Evolutionary conservation across 2,113 vertebrate species (phyloP).

Genomic region (Nothobranchius furzeri): DNA sequence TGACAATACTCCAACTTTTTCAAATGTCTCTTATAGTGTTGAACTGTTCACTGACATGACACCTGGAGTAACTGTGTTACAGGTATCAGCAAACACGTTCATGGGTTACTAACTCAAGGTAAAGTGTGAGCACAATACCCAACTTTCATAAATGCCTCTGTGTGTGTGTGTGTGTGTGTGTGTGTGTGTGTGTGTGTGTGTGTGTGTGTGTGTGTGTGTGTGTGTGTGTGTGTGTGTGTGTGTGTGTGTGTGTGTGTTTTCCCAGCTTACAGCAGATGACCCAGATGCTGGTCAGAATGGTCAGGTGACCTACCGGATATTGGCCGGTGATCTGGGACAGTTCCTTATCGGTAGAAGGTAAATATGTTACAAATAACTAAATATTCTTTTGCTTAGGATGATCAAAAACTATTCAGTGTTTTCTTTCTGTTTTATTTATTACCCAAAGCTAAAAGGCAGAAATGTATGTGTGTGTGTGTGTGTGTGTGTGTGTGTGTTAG

Average conservation of each 20-base stretch:
- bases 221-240: neutral
- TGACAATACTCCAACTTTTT: slow-evolving; percentile 93
- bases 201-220: neutral
- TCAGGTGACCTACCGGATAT: slow-evolving; percentile 85
- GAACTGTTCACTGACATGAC: slow-evolving; percentile 91
- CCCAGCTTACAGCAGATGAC: slow-evolving; percentile 89
- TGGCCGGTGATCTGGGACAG: slow-evolving; percentile 86
- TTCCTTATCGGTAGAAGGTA: slow-evolving; percentile 84
- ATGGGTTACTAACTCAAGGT: neutral
- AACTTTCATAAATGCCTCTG: neutral
- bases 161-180: slow-evolving; percentile 2
- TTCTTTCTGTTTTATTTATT: neutral
- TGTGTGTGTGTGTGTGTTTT: slow-evolving; percentile 35
- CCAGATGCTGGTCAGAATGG: slow-evolving; percentile 90
- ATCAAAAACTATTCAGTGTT: neutral
- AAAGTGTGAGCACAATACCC: neutral
- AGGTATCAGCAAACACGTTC: slow-evolving; percentile 68
- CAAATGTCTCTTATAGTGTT: slow-evolving; percentile 89
- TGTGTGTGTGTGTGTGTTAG: too few relatives aligned
- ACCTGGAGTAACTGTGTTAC: slow-evolving; percentile 86
- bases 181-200: neutral
- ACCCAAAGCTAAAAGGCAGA: too few relatives aligned
- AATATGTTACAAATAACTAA: neutral
- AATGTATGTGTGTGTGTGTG: too few relatives aligned
- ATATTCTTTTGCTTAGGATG: neutral